Percentiles rank a stretch among this genome's conserved stretches.
Evolutionary conservation across 2,113 vertebrate species (phyloP).

Genomic region (Nothoprocta perdicaria): DNA sequence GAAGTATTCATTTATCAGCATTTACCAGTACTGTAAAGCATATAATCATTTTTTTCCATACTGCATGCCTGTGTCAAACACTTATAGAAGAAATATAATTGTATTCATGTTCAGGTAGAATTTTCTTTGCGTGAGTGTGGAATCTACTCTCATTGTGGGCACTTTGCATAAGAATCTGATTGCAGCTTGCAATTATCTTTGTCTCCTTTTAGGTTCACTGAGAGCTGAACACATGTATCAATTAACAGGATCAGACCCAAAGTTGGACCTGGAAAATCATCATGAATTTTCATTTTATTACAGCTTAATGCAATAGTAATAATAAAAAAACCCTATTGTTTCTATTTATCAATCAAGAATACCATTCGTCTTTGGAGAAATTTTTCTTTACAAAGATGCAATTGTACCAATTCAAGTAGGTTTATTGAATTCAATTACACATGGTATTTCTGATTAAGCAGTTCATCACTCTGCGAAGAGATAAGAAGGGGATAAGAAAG

Average conservation of each 20-base stretch:
- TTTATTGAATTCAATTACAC: background rate
- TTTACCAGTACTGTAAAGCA: background rate
- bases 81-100: background rate
- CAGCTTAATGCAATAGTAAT: background rate
- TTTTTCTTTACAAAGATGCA: background rate
- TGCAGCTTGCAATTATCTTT: background rate
- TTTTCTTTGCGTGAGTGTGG: background rate
- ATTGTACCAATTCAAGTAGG: background rate
- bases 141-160: constrained; percentile 11
- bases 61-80: background rate
- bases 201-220: background rate
- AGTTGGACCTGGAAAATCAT: background rate
- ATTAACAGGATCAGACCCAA: background rate
- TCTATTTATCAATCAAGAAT: constrained; percentile 17
- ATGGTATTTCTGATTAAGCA: background rate
- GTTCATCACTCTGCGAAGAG: background rate
- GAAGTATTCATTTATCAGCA: background rate
- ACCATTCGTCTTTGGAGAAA: background rate
- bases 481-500: background rate
- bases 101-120: background rate
- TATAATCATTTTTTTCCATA: background rate
- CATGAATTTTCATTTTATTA: background rate
- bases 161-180: background rate
- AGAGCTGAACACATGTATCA: background rate
- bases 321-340: background rate